Conservation (phyloP, 2,888 invertebrate genomes). For the Ectropis crepuscularia region DNA sequence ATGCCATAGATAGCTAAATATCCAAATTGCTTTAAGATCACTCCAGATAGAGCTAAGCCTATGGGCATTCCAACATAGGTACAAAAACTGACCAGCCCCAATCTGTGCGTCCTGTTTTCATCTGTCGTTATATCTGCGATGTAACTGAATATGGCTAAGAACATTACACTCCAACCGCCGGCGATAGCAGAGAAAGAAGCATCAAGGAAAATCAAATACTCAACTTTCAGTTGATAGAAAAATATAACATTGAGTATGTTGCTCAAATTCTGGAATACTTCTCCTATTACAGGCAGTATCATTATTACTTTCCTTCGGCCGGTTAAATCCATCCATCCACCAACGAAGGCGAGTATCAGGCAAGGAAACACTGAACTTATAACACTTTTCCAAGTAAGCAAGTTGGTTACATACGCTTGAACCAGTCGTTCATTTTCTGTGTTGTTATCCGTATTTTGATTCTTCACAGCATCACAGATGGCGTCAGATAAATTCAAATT, state of each 20-base stretch:
- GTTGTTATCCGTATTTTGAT: slow-evolving; percentile 77
- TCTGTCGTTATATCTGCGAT: slow-evolving; percentile 49
- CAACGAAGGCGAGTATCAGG: slow-evolving; percentile 89
- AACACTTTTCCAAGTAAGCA: slow-evolving; percentile 90
- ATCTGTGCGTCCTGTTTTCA: slow-evolving; percentile 48
- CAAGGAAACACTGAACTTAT: slow-evolving; percentile 90
- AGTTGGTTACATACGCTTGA: slow-evolving; percentile 87
- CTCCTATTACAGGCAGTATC: slow-evolving; percentile 89
- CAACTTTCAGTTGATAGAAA: slow-evolving; percentile 89
- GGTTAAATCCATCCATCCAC: slow-evolving; percentile 87
- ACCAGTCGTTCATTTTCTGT: slow-evolving; percentile 78
- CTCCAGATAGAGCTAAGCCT: slow-evolving; percentile 48
- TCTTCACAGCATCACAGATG: slow-evolving; percentile 88
- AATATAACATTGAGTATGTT: slow-evolving; percentile 89
- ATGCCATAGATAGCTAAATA: slow-evolving; percentile 49
- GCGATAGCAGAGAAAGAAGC: slow-evolving; percentile 45
- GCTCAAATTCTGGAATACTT: slow-evolving; percentile 87
- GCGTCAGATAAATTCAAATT: slow-evolving; percentile 87
- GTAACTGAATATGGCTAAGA: slow-evolving; percentile 47
- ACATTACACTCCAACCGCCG: slow-evolving; percentile 47
- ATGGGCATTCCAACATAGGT: slow-evolving; percentile 50
- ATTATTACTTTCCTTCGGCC: slow-evolving; percentile 88
- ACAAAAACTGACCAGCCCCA: slow-evolving; percentile 51
- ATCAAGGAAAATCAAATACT: slow-evolving; percentile 68
- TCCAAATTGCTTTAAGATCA: slow-evolving; percentile 46